Conservation (phyloP, 2,113 vertebrate species). For the Catagonus wagneri region DNA sequence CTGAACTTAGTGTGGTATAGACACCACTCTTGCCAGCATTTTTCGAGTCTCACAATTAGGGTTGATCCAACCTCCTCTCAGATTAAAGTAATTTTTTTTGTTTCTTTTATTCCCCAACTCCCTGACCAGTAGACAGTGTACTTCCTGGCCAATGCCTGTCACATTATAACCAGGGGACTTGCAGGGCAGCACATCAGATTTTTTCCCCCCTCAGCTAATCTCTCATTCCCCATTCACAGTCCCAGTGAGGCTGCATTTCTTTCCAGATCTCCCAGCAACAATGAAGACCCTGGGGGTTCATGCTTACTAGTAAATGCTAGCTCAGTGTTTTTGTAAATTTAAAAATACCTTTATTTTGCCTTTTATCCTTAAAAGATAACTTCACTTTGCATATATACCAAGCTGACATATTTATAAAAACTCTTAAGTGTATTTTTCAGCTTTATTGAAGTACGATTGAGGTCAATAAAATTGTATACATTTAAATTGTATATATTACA, state of each 20-base stretch:
- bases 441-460: neutral
- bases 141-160: neutral
- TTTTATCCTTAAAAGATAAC: neutral
- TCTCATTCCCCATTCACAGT: neutral
- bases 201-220: neutral
- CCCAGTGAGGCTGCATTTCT: neutral
- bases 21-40: neutral
- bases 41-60: neutral
- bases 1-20: neutral
- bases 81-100: neutral
- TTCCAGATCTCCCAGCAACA: neutral
- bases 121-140: neutral
- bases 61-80: neutral
- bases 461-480: neutral
- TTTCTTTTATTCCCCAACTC: neutral
- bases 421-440: neutral
- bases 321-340: neutral
- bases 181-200: fast-evolving
- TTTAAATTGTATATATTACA: neutral
- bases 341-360: neutral
- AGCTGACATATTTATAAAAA: neutral
- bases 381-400: neutral
- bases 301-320: neutral
- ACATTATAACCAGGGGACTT: too few relatives aligned
- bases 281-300: neutral